phyloP scores from a whole-genome alignment of 2,113 vertebrate species.

The Origma solitaria region DNA sequence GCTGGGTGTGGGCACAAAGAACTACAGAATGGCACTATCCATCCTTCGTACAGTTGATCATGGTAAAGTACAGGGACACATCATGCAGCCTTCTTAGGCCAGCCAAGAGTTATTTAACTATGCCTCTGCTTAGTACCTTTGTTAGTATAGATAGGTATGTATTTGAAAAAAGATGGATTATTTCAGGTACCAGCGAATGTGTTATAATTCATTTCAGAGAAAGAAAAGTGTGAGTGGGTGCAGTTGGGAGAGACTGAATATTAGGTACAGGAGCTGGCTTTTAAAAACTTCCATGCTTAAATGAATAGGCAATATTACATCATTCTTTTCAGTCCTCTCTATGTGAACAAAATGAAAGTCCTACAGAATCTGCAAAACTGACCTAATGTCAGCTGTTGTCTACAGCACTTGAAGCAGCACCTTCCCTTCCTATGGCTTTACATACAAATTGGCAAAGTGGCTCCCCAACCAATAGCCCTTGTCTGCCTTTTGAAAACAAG shows the following conservation, averaged over 20 bases:
- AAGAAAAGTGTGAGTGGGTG: neutral
- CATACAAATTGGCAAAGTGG: neutral
- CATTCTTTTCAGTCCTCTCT: neutral
- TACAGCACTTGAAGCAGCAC: neutral
- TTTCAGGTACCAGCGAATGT: neutral
- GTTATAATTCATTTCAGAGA: neutral
- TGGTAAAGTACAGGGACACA: neutral
- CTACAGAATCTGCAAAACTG: neutral
- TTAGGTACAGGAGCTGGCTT: neutral
- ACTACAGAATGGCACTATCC: neutral
- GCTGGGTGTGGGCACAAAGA: neutral
- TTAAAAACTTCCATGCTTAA: neutral
- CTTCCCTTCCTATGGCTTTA: neutral
- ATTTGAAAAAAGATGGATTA: neutral
- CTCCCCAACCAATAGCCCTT: neutral
- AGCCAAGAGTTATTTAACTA: neutral
- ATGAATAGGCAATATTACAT: neutral
- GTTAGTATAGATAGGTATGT: neutral
- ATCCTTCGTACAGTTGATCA: neutral
- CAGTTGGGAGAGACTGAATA: neutral
- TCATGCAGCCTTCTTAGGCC: neutral
- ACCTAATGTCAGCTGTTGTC: neutral
- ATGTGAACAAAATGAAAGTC: neutral
- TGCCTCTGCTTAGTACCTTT: neutral
- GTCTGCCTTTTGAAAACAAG: neutral